Evolutionary conservation across 64 coral and sea anemone species (phyloP), one percentile per base, ranked within the genome.

Genomic region (Cladopsammia gracilis): DNA sequence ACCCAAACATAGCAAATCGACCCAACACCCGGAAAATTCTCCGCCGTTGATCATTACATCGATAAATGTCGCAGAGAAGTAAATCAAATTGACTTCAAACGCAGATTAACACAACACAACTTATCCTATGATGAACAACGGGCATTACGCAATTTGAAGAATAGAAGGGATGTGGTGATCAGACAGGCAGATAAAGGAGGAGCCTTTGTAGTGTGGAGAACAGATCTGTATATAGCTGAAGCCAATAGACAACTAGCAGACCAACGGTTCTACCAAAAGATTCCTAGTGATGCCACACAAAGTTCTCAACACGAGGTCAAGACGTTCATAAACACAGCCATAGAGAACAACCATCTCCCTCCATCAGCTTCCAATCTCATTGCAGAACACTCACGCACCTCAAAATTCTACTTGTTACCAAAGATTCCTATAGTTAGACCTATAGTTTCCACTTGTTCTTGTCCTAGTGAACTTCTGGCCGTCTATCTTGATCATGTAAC

Each of bases 281-380:
- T n/a, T n/a, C n/a, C n/a, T n/a, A 77, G 74, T 24, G 68, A 71
- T 71, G 68, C 68, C n/a, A 71, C 68, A 71, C 42, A 24, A 71
- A 43, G 42, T 13, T 24, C 20, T 71, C 68, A 71, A 71, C n/a
- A 71, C 4, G 42, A 22, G n/a, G 68, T 71, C 68, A 22, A 43
- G 42, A 5, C 68, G 13, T 24, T 71, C 10, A 53, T 53, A 5
- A n/a, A n/a, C 10, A 53, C 51, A 5, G 51, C 68, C 13, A 43
- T 71, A 24, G 68, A 7, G n/a, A 24, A 22, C 4, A 71, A 71
- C 68, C n/a, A 71, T 4, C 68, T 71, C 7, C 68, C 68, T 24
- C n/a, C 15, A 71, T 22, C 20, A 4, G 42, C 68, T 71, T 5
- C 42, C 13, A 71, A 71, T 43, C 68, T 71, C 20, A 71, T 71